Conservation (phyloP, 2,113 vertebrate species). For the Oreochromis spilurus region DNA sequence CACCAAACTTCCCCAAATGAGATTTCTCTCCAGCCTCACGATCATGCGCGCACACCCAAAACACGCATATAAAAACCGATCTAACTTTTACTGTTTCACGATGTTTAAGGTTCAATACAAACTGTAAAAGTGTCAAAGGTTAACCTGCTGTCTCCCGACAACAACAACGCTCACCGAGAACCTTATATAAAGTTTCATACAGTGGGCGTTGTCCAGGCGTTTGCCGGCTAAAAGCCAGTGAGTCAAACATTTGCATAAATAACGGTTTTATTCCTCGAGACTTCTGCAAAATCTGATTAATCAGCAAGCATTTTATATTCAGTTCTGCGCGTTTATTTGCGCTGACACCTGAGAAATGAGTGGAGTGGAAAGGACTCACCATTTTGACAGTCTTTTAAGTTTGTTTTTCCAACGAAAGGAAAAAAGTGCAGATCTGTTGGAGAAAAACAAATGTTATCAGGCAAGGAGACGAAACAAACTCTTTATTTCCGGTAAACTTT, state of each 20-base stretch:
- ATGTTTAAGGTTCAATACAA: not conserved
- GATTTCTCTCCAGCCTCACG: not conserved
- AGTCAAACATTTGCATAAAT: conserved; percentile 56
- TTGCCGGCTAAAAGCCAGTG: not conserved
- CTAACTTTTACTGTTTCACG: not conserved
- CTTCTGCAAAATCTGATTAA: not conserved
- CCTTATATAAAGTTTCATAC: conserved; percentile 2
- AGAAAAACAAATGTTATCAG: not conserved
- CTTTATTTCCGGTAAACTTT: not conserved
- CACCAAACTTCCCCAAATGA: conserved; percentile 42
- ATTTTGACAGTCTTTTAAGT: conserved; percentile 26
- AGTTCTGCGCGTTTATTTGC: not conserved
- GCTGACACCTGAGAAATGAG: not conserved
- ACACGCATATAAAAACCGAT: not conserved
- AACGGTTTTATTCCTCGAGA: conserved; percentile 23
- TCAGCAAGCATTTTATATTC: no score
- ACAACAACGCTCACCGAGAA: not conserved
- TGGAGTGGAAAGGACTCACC: conserved; percentile 46
- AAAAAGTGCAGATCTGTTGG: conserved; percentile 5
- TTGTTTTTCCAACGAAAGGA: not conserved
- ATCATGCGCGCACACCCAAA: not conserved
- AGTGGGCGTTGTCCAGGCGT: conserved; percentile 45
- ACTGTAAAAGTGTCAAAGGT: not conserved
- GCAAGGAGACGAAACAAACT: not conserved
- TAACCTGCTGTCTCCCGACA: not conserved